Evolutionary conservation across 2,888 invertebrate genomes (phyloP).

Genomic region (Dryobota labecula): DNA sequence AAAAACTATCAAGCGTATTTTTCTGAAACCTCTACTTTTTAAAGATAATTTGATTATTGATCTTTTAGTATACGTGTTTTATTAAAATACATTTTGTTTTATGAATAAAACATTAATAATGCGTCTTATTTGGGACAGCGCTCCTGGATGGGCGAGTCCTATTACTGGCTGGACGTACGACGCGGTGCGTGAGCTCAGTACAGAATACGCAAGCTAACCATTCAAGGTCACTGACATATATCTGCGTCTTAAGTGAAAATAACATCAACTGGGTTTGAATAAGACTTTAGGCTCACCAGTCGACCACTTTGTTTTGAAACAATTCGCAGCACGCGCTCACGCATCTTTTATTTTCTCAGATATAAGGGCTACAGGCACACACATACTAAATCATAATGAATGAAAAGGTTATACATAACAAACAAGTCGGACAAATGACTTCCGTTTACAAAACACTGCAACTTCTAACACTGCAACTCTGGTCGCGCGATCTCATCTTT

Average conservation of each 20-base stretch:
- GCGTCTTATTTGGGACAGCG: too few relatives aligned
- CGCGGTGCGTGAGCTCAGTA: too few relatives aligned
- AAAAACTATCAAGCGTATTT: too few relatives aligned
- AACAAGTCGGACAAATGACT: neutral
- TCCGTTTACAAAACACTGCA: slow-evolving; percentile 23
- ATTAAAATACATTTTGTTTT: too few relatives aligned
- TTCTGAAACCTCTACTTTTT: too few relatives aligned
- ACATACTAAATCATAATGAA: neutral
- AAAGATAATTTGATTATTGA: too few relatives aligned
- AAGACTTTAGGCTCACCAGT: neutral
- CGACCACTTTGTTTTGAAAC: neutral
- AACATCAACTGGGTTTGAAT: neutral
- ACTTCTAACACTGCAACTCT: neutral
- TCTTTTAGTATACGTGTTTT: too few relatives aligned
- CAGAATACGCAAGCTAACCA: too few relatives aligned
- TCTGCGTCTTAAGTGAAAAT: neutral
- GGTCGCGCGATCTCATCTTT: neutral
- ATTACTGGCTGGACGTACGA: too few relatives aligned
- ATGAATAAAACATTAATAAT: too few relatives aligned
- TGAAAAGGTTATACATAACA: slow-evolving; percentile 22
- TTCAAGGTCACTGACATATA: too few relatives aligned
- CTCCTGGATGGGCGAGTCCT: too few relatives aligned
- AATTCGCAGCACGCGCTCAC: neutral
- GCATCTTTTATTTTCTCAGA: neutral
- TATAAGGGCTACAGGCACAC: neutral